Evolutionary conservation across 2,888 invertebrate genomes (phyloP), one percentile per base, ranked within the genome.

Genomic region (Chromoteleia sp.): DNA sequence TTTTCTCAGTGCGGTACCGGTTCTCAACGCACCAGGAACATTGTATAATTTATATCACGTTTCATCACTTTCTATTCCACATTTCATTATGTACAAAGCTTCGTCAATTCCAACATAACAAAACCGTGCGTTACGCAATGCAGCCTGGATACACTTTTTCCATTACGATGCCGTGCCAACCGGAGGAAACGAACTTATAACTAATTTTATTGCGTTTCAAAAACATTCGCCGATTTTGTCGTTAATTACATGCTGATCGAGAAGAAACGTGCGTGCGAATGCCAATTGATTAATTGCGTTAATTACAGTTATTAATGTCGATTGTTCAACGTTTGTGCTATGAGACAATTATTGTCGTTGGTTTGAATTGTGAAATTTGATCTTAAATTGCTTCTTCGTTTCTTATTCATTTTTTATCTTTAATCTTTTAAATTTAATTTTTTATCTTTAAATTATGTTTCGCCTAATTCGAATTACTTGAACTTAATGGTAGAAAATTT

Each of bases 61-160:
- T 76, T 76, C 75, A 76, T 76, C 75, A 76, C 75, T 76, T 76
- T 76, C 75, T 76, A 76, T 76, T 76, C 75, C 75, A 76, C 68
- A 76, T 76, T 76, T 76, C 76, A 76, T 76, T 76, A 76, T 76
- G 68, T 76, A 76, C 76, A 76, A 76, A 76, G 76, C 76, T 76
- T 76, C 76, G 76, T 76, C 67, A 68, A 76, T 76, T 65, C 76
- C 76, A 68, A 68, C 68, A 68, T 59, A 67, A 75, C 75, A 75
- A 75, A 75, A 75, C 75, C 67, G 56, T 36, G 67, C 41, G 58
- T 75, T 75, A 75, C 75, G 65, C 75, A 75, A 75, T 21, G 21
- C 30, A 56, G 59, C 41, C 59, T 75, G 67, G 75, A 50, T 75
- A 75, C 36, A 75, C 59, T 75, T 75, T 59, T 75, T 67, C 67